These are phyloP conservation scores for Halichoeres trimaculatus DNA, from an alignment of 2,113 vertebrate species.

Conservation along the genomic window DNA sequence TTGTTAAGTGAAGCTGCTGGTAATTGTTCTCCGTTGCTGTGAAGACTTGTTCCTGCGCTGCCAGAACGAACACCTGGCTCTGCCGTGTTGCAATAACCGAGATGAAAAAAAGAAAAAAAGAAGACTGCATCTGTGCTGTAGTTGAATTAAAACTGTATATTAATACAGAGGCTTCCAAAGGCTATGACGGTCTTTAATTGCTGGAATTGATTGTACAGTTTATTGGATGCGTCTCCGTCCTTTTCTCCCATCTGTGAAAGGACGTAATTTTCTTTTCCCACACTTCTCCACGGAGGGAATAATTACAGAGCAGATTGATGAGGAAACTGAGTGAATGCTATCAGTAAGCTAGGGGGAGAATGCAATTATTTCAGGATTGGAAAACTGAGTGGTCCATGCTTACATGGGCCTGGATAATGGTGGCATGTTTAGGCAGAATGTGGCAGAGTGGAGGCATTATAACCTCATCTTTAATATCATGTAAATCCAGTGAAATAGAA, in stretches of 20 bases:
- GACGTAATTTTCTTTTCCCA: conserved; percentile 45
- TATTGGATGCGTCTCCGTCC: conserved; percentile 50
- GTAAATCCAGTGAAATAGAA: conserved; percentile 14
- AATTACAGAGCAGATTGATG: conserved; percentile 53
- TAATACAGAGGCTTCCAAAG: conserved; percentile 62
- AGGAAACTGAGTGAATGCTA: conserved; percentile 44
- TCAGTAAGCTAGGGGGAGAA: conserved; percentile 18
- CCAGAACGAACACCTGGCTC: conserved; percentile 72
- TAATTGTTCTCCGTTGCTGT: conserved; percentile 61
- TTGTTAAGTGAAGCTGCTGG: conserved; percentile 63
- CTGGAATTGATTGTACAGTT: conserved; percentile 68
- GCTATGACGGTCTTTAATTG: conserved; percentile 53
- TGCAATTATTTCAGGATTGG: conserved; percentile 12
- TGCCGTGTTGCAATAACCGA: conserved; percentile 62
- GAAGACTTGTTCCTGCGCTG: conserved; percentile 50
- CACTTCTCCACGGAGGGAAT: conserved; percentile 44
- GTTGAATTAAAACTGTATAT: conserved; percentile 58
- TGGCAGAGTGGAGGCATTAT: conserved; percentile 6
- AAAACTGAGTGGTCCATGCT: background rate
- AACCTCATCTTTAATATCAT: conserved; percentile 17
- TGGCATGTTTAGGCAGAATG: background rate
- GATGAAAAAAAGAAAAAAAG: background rate
- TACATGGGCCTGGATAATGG: conserved; percentile 11
- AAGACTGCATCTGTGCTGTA: conserved; percentile 56
- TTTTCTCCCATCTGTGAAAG: conserved; percentile 61